phyloP scores from a whole-genome alignment of 2,797 vertebrate species.

The Danio choprae region DNA sequence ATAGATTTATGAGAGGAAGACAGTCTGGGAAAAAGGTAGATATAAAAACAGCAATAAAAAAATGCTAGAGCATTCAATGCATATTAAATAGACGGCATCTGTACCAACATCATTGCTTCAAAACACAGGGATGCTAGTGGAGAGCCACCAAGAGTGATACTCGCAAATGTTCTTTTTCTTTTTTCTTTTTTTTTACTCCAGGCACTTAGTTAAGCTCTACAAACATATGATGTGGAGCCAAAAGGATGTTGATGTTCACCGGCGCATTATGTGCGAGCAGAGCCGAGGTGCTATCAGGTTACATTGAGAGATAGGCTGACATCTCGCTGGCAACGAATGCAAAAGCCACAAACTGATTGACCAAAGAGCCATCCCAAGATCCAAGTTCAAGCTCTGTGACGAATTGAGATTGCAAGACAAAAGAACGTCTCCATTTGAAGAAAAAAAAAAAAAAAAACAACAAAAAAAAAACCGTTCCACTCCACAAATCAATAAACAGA shows the following conservation, averaged over 20 bases:
- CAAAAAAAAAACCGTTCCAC: slow-evolving; percentile 30
- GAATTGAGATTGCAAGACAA: slow-evolving; percentile 51
- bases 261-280: slow-evolving; percentile 51
- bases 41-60: slow-evolving; percentile 14
- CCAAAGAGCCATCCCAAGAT: slow-evolving; percentile 51
- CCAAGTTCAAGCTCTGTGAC: slow-evolving; percentile 54
- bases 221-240: slow-evolving; percentile 55
- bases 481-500: slow-evolving; percentile 51
- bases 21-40: slow-evolving; percentile 48
- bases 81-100: neutral
- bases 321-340: slow-evolving; percentile 50
- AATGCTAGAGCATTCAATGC: slow-evolving; percentile 13
- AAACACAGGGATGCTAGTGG: neutral
- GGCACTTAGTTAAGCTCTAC: slow-evolving; percentile 47
- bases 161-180: slow-evolving; percentile 21
- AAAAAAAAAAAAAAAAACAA: slow-evolving; percentile 41
- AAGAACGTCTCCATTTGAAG: slow-evolving; percentile 37
- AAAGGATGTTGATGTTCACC: slow-evolving; percentile 46
- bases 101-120: neutral
- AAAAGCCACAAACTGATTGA: slow-evolving; percentile 58
- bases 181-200: slow-evolving; percentile 13
- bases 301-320: slow-evolving; percentile 57
- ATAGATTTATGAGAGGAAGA: slow-evolving; percentile 58
- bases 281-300: slow-evolving; percentile 57
- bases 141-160: neutral